Evolutionary conservation across 2,888 invertebrate species (phyloP).

Genomic region (Drosophila borealis): DNA sequence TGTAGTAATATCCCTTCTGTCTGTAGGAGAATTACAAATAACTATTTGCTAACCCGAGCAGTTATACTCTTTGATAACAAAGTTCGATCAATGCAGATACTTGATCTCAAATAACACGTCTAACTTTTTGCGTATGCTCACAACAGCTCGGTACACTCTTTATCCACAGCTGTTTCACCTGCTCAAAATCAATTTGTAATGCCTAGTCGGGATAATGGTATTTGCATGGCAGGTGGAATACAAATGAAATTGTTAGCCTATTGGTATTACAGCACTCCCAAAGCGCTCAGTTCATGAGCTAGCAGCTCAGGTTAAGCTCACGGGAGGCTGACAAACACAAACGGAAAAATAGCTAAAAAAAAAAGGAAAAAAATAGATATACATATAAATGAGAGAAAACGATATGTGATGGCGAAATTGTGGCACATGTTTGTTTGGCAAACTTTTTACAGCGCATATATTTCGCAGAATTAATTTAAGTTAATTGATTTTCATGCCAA

Average conservation of each 20-base stretch:
- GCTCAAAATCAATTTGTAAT: slow-evolving; percentile 28
- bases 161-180: slow-evolving; percentile 20
- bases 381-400: not conserved
- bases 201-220: slow-evolving; percentile 9
- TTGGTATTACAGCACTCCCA: slow-evolving; percentile 60
- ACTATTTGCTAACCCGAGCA: too few relatives aligned
- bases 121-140: not conserved
- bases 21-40: too few relatives aligned
- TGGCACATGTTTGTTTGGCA: slow-evolving; percentile 41
- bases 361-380: not conserved
- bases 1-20: too few relatives aligned
- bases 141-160: slow-evolving; percentile 15
- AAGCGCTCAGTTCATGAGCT: slow-evolving; percentile 62
- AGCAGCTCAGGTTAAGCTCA: slow-evolving; percentile 55
- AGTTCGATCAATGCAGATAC: too few relatives aligned
- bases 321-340: slow-evolving; percentile 20
- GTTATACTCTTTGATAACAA: too few relatives aligned
- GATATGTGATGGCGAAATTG: slow-evolving; percentile 23
- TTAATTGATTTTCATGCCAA: slow-evolving; percentile 71
- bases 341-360: not conserved
- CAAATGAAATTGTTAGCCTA: slow-evolving; percentile 73
- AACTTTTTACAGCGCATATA: slow-evolving; percentile 46
- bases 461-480: slow-evolving; percentile 72
- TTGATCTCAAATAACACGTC: too few relatives aligned
- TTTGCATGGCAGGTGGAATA: slow-evolving; percentile 45